Evolutionary conservation across 2,797 vertebrate species (phyloP).

Genomic region (Emydoidea blandingii): DNA sequence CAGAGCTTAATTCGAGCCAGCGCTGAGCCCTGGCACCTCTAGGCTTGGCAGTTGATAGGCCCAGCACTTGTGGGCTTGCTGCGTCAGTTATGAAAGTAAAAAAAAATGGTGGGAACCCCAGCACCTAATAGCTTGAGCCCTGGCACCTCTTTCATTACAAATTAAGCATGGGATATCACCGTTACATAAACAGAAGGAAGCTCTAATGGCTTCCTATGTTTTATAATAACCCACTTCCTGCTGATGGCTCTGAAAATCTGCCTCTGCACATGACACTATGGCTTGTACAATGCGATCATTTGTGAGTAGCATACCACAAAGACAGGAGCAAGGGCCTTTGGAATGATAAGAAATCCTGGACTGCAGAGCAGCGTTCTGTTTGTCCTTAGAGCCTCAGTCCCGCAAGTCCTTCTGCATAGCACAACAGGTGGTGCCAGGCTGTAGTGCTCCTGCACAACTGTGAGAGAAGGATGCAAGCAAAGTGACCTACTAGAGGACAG

Average conservation of each 20-base stretch:
- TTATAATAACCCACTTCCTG: background rate
- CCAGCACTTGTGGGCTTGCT: too few species aligned
- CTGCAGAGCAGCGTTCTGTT: background rate
- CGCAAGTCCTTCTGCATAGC: slow-evolving; percentile 2
- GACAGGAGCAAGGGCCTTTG: slow-evolving; percentile 11
- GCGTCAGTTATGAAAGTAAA: too few species aligned
- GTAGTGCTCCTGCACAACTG: slow-evolving; percentile 1
- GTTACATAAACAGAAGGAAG: background rate
- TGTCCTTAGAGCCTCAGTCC: slow-evolving; percentile 27
- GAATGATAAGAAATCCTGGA: slow-evolving; percentile 25
- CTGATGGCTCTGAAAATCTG: background rate
- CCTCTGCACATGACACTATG: background rate
- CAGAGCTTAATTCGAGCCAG: background rate
- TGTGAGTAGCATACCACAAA: slow-evolving; percentile 11
- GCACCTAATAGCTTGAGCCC: too few species aligned
- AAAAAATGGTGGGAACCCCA: too few species aligned
- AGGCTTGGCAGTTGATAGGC: too few species aligned
- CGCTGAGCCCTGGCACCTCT: too few species aligned
- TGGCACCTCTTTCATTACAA: too few species aligned
- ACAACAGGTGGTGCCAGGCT: background rate
- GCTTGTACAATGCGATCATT: slow-evolving; percentile 23
- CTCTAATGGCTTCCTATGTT: background rate
- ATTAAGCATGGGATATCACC: background rate
- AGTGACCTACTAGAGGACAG: background rate
- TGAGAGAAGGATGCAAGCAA: background rate